These are phyloP conservation scores for Drosophila miranda DNA, from an alignment of 1,140 invertebrate species.

Conservation along the genomic window DNA sequence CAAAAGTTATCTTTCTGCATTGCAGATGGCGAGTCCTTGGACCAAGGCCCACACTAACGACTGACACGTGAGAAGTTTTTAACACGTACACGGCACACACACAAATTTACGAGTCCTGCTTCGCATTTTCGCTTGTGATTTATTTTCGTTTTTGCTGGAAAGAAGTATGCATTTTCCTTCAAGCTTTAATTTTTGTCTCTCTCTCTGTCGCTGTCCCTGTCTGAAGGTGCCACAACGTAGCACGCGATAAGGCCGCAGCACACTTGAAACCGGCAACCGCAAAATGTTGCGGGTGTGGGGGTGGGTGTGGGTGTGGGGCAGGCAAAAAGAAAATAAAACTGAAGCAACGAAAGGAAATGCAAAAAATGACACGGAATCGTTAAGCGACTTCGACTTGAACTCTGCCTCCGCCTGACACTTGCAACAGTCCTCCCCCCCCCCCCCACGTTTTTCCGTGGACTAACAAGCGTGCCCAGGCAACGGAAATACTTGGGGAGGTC, in stretches of 20 bases:
- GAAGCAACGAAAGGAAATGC: conserved; percentile 72
- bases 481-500: conserved; percentile 58
- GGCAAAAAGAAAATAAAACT: conserved; percentile 45
- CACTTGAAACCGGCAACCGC: conserved; percentile 63
- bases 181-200: conserved; percentile 49
- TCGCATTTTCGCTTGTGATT: conserved; percentile 34
- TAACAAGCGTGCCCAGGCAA: conserved; percentile 76
- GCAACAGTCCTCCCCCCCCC: conserved; percentile 5
- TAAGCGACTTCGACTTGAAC: conserved; percentile 57
- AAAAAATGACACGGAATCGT: conserved; percentile 80
- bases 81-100: conserved; percentile 63
- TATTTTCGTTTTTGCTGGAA: conserved; percentile 37
- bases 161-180: conserved; percentile 33
- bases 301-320: neutral
- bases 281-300: conserved; percentile 16
- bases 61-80: conserved; percentile 69
- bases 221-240: conserved; percentile 66
- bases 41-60: conserved; percentile 55
- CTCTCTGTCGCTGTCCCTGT: conserved; percentile 5
- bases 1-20: conserved; percentile 55
- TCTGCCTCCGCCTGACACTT: conserved; percentile 32
- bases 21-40: conserved; percentile 62
- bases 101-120: conserved; percentile 48
- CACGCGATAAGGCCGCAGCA: conserved; percentile 67
- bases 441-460: conserved; percentile 9